These are phyloP conservation scores for Julus scanicus DNA, from an alignment of 2,888 invertebrate genomes.

Conservation along the genomic window DNA sequence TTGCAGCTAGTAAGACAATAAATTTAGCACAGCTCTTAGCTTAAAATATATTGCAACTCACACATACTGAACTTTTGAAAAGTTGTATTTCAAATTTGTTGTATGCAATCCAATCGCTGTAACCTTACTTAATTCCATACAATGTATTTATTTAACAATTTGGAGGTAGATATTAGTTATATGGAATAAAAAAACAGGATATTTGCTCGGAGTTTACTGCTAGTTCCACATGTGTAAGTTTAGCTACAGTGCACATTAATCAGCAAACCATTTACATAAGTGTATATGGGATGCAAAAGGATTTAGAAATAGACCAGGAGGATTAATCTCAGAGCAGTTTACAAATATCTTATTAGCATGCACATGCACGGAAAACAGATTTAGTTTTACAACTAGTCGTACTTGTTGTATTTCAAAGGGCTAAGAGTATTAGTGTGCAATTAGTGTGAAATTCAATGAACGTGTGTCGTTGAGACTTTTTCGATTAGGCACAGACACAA, in stretches of 20 bases:
- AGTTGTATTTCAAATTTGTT: not conserved
- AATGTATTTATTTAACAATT: not conserved
- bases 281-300: slow-evolving; percentile 47
- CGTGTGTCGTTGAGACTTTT: slow-evolving; percentile 7
- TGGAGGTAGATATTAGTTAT: not conserved
- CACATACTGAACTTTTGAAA: not conserved
- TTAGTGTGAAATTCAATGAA: slow-evolving; percentile 37
- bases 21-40: no score
- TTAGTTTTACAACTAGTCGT: slow-evolving; percentile 54
- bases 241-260: slow-evolving; percentile 34
- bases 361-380: slow-evolving; percentile 50
- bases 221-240: not conserved
- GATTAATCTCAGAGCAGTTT: slow-evolving; percentile 49
- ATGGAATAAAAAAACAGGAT: not conserved
- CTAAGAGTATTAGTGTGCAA: slow-evolving; percentile 44
- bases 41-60: no score
- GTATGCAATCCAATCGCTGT: not conserved
- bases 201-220: not conserved
- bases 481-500: not conserved
- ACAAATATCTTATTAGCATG: slow-evolving; percentile 47
- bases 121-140: not conserved
- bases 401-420: slow-evolving; percentile 38
- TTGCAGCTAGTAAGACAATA: no score
- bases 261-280: slow-evolving; percentile 48
- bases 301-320: slow-evolving; percentile 45